Evolutionary conservation across 2,113 vertebrate species (phyloP).

Genomic region (Hemiscyllium ocellatum): DNA sequence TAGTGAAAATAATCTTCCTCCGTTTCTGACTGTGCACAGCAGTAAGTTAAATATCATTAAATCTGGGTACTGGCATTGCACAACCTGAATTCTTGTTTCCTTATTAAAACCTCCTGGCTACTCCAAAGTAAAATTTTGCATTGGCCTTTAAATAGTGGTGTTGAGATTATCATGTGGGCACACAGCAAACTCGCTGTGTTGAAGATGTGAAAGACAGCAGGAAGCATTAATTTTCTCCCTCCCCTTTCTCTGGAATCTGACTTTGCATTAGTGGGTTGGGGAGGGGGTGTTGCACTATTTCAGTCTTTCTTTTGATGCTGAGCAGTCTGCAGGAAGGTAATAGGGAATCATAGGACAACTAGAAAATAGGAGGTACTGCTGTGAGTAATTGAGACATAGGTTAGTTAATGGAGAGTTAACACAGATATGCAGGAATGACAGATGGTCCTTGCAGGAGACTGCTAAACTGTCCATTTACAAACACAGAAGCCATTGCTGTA

Average conservation of each 20-base stretch:
- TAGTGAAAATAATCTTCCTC: background rate
- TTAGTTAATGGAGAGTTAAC: background rate
- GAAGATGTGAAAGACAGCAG: background rate
- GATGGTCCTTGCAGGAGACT: background rate
- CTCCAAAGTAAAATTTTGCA: background rate
- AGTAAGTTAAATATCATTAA: background rate
- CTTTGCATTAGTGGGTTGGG: background rate
- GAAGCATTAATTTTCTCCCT: background rate
- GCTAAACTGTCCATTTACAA: background rate
- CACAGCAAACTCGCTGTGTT: background rate
- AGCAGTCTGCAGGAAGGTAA: background rate
- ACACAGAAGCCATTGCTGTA: background rate
- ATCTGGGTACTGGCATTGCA: background rate
- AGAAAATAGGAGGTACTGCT: background rate
- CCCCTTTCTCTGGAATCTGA: background rate
- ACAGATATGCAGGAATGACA: background rate
- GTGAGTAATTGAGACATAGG: background rate
- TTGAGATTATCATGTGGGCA: background rate
- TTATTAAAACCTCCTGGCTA: background rate
- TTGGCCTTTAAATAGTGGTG: background rate
- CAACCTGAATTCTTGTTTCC: no score
- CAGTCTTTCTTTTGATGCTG: background rate
- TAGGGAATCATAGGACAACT: background rate
- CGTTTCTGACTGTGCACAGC: background rate
- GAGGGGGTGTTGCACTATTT: background rate